Evolutionary conservation across 2,797 vertebrate species (phyloP).

Genomic region (Acrossocheilus fasciatus): DNA sequence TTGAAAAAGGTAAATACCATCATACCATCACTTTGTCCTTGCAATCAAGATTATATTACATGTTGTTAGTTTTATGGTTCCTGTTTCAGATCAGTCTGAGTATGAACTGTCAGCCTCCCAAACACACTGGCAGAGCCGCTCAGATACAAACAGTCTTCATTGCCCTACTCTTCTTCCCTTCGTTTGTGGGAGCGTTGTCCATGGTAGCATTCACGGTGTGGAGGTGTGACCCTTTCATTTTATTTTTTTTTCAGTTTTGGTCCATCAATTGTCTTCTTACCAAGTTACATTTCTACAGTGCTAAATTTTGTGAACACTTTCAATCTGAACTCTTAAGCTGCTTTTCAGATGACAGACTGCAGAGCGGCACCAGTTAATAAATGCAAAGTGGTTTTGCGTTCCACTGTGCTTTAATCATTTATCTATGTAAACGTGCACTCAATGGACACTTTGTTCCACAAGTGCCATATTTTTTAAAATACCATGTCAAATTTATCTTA

Average conservation of each 20-base stretch:
- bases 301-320: background rate
- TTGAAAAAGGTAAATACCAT: slow-evolving; percentile 88
- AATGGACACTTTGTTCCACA: background rate
- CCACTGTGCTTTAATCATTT: background rate
- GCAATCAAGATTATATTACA: background rate
- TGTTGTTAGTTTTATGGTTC: slow-evolving; percentile 3
- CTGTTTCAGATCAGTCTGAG: slow-evolving; percentile 86
- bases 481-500: background rate
- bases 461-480: background rate
- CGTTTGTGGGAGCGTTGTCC: slow-evolving; percentile 85
- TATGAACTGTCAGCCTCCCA: slow-evolving; percentile 92
- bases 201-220: slow-evolving; percentile 87
- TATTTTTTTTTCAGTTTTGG: background rate
- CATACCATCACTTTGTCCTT: background rate
- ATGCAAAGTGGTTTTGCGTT: background rate
- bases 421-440: background rate
- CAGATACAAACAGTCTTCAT: slow-evolving; percentile 94
- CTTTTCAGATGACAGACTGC: background rate
- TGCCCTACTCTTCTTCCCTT: slow-evolving; percentile 91
- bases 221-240: slow-evolving; percentile 80
- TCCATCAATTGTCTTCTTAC: background rate
- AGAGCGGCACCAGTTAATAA: background rate
- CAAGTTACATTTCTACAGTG: background rate
- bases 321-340: background rate
- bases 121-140: slow-evolving; percentile 87